Percentiles rank a stretch among this genome's conserved stretches.
Evolutionary conservation across 2,888 invertebrate genomes (phyloP).

Genomic region (Troides oblongomaculatus): DNA sequence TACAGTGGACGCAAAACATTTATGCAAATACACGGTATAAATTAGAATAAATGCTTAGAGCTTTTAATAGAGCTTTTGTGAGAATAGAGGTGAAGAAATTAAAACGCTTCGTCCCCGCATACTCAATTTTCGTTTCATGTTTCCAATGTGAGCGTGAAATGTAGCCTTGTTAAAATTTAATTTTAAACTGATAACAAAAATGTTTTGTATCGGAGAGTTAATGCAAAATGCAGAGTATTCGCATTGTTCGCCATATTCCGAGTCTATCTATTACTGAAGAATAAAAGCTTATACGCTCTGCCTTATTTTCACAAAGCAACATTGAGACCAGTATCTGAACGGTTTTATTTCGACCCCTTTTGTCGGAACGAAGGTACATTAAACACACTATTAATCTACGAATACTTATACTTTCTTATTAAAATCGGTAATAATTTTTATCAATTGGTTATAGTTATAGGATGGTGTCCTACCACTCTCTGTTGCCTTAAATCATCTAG

Average conservation of each 20-base stretch:
- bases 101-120: not conserved
- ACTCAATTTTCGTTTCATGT: not conserved
- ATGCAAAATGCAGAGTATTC: not conserved
- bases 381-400: no score
- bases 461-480: no score
- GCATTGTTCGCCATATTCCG: not conserved
- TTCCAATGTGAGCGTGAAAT: not conserved
- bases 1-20: constrained; percentile 10
- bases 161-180: not conserved
- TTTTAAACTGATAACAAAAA: not conserved
- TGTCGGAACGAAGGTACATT: no score
- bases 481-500: no score
- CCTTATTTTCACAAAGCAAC: no score
- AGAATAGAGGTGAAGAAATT: not conserved
- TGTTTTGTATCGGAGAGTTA: not conserved
- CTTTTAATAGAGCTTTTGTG: constrained; percentile 17
- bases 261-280: no score
- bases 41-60: constrained; percentile 18
- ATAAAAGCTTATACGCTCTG: no score
- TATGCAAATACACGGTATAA: constrained; percentile 23
- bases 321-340: no score
- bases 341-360: no score
- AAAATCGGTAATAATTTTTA: no score
- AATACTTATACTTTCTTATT: no score
- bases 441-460: no score